Conservation (phyloP, 2,888 invertebrate genomes). For the Diarsia mendica region DNA sequence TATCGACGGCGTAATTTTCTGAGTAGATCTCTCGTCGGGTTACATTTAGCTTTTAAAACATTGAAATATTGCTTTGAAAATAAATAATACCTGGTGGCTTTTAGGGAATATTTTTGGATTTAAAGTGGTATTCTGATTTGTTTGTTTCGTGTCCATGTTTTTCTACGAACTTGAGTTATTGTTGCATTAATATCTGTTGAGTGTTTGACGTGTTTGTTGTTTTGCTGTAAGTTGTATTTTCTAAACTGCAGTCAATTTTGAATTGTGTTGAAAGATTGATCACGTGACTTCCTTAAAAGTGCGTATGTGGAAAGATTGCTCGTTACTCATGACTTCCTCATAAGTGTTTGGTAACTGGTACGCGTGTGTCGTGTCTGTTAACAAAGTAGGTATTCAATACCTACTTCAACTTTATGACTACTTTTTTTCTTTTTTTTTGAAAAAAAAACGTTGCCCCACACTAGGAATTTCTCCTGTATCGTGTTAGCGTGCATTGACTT, state of each 20-base stretch:
- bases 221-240: conserved; percentile 15
- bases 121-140: conserved; percentile 55
- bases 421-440: too few species aligned
- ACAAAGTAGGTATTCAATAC: background rate
- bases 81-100: conserved; percentile 52
- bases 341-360: too few species aligned
- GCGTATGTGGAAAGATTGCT: background rate
- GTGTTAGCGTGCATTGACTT: too few species aligned
- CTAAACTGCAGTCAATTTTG: conserved; percentile 18
- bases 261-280: conserved; percentile 5
- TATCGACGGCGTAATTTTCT: conserved; percentile 68
- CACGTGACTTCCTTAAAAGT: background rate
- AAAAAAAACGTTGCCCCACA: too few species aligned
- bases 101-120: conserved; percentile 53
- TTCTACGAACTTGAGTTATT: conserved; percentile 35
- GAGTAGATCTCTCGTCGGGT: conserved; percentile 71
- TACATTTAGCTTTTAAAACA: conserved; percentile 64
- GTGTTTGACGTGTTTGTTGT: conserved; percentile 44
- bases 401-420: background rate
- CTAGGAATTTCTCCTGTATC: too few species aligned
- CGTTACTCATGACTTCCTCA: too few species aligned
- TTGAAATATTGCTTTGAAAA: conserved; percentile 57
- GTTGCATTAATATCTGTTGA: conserved; percentile 25
- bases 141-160: conserved; percentile 35
- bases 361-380: background rate